phyloP scores from a whole-genome alignment of 2,888 invertebrate species.

The Pterostichus madidus region DNA sequence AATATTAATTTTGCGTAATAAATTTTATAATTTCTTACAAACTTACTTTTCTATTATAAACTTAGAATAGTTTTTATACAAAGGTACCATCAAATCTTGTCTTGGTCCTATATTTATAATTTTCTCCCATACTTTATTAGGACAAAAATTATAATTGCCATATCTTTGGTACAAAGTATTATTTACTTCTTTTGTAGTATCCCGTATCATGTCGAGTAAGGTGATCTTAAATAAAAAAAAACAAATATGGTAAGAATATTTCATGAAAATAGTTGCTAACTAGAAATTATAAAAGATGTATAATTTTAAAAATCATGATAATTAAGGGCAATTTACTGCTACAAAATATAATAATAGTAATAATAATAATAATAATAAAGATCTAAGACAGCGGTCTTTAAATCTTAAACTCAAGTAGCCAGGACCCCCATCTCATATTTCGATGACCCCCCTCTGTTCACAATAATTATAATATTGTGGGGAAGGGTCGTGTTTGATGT shows the following conservation, averaged over 20 bases:
- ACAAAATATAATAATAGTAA: no score
- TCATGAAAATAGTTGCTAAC: no score
- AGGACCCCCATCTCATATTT: no score
- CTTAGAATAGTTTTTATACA: background rate
- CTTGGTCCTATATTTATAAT: slow-evolving; percentile 14
- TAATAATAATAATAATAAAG: no score
- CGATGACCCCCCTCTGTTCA: no score
- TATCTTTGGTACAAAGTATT: background rate
- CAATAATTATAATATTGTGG: no score
- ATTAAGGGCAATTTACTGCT: no score
- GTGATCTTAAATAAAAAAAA: slow-evolving; percentile 16
- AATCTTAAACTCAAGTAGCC: no score
- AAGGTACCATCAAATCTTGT: background rate
- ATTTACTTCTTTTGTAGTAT: background rate
- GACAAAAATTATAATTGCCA: background rate
- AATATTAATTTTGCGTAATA: background rate
- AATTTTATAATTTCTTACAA: background rate
- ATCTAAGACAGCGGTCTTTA: no score
- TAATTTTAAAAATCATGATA: no score
- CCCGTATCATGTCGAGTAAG: background rate
- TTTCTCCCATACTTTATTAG: slow-evolving; percentile 29
- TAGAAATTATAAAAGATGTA: no score
- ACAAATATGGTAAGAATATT: background rate
- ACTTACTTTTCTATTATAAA: slow-evolving; percentile 32
- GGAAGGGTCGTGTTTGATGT: no score